A percentile compares a stretch with the other conserved stretches of the same genome.
phyloP scores from a whole-genome alignment of 2,113 vertebrate species.

The Alexandromys fortis region DNA sequence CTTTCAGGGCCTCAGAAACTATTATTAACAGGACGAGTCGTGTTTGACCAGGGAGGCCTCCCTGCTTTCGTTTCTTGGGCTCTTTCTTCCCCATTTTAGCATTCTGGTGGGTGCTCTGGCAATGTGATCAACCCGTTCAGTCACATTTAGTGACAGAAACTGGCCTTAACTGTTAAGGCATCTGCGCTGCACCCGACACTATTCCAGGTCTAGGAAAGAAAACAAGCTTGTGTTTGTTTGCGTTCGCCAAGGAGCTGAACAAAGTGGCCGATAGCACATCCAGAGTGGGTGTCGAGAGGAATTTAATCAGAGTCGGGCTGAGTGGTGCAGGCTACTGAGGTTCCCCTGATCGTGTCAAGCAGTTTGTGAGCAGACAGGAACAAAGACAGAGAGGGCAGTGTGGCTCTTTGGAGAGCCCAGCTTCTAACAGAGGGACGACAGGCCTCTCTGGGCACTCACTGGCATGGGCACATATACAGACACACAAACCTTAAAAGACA shows the following conservation, averaged over 20 bases:
- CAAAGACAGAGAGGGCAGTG: background rate
- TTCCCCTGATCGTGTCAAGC: background rate
- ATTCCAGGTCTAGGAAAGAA: background rate
- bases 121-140: background rate
- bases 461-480: background rate
- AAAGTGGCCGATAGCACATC: background rate
- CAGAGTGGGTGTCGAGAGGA: background rate
- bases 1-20: slow-evolving; percentile 21
- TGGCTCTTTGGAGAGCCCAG: background rate
- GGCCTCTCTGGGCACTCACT: background rate
- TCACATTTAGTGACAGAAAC: slow-evolving; percentile 22
- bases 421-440: background rate
- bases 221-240: background rate
- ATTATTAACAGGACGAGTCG: background rate
- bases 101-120: background rate
- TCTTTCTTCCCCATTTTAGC: background rate
- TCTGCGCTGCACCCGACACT: background rate
- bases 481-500: background rate
- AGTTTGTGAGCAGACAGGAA: background rate
- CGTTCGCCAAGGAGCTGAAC: background rate
- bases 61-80: background rate
- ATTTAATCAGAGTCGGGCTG: background rate
- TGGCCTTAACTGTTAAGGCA: background rate
- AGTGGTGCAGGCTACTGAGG: background rate
- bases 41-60: background rate